Evolutionary conservation across 2,797 vertebrate species (phyloP).

Genomic region (Ara ararauna): DNA sequence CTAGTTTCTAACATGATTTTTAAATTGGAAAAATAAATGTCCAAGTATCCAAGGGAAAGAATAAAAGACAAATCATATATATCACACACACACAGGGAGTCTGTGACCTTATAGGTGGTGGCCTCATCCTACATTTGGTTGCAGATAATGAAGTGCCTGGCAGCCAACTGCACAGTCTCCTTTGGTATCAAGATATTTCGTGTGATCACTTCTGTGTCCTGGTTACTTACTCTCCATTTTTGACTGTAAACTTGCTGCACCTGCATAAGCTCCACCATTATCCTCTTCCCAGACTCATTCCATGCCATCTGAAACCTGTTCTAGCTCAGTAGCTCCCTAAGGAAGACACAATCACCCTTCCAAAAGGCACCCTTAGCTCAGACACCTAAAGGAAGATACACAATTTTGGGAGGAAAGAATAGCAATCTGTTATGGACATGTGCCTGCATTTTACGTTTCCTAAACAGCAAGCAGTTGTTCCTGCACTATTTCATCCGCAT

Average conservation of each 20-base stretch:
- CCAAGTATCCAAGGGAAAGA: background rate
- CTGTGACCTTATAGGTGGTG: background rate
- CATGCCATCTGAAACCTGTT: background rate
- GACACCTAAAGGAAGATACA: background rate
- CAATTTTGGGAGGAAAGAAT: background rate
- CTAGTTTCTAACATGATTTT: background rate
- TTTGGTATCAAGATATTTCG: background rate
- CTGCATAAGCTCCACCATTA: background rate
- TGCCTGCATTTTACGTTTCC: background rate
- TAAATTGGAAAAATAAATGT: background rate
- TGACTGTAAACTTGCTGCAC: background rate
- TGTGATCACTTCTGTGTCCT: background rate
- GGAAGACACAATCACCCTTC: background rate
- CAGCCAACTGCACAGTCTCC: background rate
- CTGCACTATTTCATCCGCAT: background rate
- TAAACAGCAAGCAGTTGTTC: background rate
- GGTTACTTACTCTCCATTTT: background rate
- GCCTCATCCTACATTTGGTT: background rate
- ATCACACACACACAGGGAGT: fast-evolving
- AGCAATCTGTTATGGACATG: fast-evolving
- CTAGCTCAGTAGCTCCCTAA: background rate
- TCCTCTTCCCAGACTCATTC: background rate
- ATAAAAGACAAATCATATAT: background rate
- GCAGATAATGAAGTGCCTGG: background rate
- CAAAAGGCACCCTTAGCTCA: background rate